Percentiles rank a stretch among this genome's conserved stretches.
Conservation (phyloP, 1,140 invertebrate genomes). For the Achatina immaculata region DNA sequence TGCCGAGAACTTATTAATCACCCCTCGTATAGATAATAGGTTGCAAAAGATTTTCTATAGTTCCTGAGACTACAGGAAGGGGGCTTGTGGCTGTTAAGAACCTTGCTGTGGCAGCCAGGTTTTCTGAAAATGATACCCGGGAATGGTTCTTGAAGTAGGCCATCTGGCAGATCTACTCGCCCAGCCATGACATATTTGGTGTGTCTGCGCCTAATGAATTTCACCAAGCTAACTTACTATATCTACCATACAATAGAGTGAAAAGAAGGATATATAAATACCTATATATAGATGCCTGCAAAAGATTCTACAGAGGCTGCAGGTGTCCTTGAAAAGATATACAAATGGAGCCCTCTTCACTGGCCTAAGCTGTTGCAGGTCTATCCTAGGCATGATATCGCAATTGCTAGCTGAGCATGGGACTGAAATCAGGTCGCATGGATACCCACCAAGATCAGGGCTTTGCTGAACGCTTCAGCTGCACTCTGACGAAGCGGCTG, state of each 20-base stretch:
- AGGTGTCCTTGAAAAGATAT: background rate
- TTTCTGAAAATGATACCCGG: slow-evolving; percentile 16
- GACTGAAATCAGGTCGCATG: background rate
- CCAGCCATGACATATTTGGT: slow-evolving; percentile 36
- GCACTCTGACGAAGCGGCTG: slow-evolving; percentile 42
- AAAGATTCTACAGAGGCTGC: background rate
- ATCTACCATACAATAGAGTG: slow-evolving; percentile 44
- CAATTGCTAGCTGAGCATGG: background rate
- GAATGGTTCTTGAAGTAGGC: slow-evolving; percentile 44
- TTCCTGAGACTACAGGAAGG: background rate
- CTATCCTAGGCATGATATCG: background rate
- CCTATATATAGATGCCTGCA: background rate
- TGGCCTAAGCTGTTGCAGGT: slow-evolving; percentile 1
- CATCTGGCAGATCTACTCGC: slow-evolving; percentile 21
- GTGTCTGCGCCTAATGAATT: slow-evolving; percentile 34
- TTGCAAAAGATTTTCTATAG: slow-evolving; percentile 39
- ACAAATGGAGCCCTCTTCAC: background rate
- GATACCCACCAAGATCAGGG: slow-evolving; percentile 39
- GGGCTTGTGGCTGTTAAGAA: slow-evolving; percentile 34
- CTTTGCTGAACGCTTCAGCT: slow-evolving; percentile 39
- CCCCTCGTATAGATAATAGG: background rate
- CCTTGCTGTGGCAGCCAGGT: slow-evolving; percentile 33
- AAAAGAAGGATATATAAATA: background rate
- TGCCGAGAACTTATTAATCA: too few species aligned
- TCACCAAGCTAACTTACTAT: slow-evolving; percentile 43